These are phyloP conservation scores for Heterohyrax brucei DNA, from an alignment of 2,797 vertebrate genomes.

Conservation along the genomic window DNA sequence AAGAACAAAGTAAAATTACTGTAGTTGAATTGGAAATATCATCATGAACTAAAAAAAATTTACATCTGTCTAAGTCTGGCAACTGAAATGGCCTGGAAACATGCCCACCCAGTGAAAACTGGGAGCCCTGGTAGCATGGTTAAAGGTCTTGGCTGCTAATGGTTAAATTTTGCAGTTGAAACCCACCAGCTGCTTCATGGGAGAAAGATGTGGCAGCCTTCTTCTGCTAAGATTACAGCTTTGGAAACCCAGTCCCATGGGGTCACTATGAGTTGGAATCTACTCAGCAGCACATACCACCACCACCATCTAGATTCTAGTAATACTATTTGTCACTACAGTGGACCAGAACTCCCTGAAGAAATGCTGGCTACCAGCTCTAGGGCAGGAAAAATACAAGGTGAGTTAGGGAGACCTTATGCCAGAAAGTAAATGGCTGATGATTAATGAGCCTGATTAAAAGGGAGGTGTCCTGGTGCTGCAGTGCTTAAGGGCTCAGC, in stretches of 20 bases:
- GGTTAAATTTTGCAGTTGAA: background rate
- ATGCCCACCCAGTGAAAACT: background rate
- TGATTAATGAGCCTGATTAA: background rate
- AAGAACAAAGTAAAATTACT: slow-evolving; percentile 21
- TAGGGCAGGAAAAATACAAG: background rate
- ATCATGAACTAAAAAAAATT: background rate
- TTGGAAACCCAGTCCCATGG: too few relatives aligned
- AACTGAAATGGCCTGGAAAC: background rate
- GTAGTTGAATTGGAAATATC: background rate
- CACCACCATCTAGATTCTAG: background rate
- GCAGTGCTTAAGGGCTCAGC: too few relatives aligned
- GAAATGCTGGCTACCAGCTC: background rate
- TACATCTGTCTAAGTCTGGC: background rate
- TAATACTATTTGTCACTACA: background rate
- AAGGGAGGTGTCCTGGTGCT: too few relatives aligned
- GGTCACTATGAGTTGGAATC: too few relatives aligned
- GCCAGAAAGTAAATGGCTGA: background rate
- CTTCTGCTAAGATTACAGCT: too few relatives aligned
- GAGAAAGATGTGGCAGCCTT: background rate
- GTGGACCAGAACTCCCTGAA: background rate
- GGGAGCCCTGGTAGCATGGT: too few relatives aligned
- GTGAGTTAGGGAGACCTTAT: background rate
- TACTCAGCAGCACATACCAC: too few relatives aligned
- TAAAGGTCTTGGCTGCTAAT: background rate
- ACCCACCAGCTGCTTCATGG: background rate